These are phyloP conservation scores for Megaceryle maxima DNA, from an alignment of 2,113 vertebrate genomes.

Conservation along the genomic window DNA sequence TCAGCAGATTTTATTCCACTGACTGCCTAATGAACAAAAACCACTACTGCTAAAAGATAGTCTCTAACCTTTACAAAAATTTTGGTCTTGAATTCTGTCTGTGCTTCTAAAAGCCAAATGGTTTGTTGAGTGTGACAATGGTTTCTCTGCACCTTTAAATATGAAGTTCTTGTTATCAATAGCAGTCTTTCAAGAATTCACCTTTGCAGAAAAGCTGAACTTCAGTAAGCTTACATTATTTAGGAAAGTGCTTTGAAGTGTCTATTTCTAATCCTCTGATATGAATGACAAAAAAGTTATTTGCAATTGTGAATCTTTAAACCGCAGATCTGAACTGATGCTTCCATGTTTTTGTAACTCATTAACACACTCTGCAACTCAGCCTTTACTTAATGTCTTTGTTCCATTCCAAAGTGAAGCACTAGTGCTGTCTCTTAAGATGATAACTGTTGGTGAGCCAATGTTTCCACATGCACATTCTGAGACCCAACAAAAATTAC, in stretches of 20 bases:
- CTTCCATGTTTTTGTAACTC: neutral
- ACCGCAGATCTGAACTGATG: neutral
- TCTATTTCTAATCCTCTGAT: neutral
- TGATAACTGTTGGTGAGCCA: neutral
- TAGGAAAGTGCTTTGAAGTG: neutral
- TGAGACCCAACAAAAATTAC: neutral
- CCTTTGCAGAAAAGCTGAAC: neutral
- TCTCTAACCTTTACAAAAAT: neutral
- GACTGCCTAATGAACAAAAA: constrained; percentile 16
- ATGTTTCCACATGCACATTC: neutral
- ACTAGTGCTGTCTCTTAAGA: neutral
- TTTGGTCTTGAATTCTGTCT: neutral
- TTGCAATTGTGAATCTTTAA: constrained; percentile 6
- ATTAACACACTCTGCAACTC: neutral
- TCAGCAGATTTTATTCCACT: constrained; percentile 21
- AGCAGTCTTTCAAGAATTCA: neutral
- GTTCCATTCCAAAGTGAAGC: neutral
- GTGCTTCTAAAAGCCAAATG: constrained; percentile 10
- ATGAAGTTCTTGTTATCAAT: neutral
- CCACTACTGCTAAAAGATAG: neutral
- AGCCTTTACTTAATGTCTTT: neutral
- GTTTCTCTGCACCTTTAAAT: neutral
- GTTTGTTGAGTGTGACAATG: neutral
- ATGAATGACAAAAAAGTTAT: constrained; percentile 2
- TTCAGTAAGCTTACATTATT: neutral